Percentiles rank a stretch among this genome's conserved stretches.
Evolutionary conservation across 2,888 invertebrate genomes (phyloP).

Genomic region (Ecliptopera silaceata): DNA sequence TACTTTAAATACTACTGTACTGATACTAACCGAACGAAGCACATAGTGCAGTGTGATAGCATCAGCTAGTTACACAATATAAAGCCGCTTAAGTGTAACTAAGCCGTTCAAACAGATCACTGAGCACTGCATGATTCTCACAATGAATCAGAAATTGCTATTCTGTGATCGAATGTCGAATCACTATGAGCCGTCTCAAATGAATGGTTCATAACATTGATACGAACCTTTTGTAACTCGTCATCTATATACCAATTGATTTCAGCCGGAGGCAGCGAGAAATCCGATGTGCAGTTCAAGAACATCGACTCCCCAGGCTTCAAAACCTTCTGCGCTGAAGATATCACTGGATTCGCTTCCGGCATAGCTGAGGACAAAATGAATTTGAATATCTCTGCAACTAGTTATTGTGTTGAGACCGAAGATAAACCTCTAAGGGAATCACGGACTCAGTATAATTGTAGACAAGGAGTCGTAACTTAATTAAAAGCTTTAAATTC

Average conservation of each 20-base stretch:
- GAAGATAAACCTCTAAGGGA: slow-evolving; percentile 44
- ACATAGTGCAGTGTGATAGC: background rate
- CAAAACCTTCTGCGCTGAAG: slow-evolving; percentile 70
- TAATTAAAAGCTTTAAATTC: slow-evolving; percentile 55
- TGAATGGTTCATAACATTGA: slow-evolving; percentile 14
- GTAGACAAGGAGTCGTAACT: slow-evolving; percentile 42
- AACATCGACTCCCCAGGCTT: slow-evolving; percentile 75
- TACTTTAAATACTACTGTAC: no score
- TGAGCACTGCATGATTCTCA: slow-evolving; percentile 26
- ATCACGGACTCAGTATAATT: slow-evolving; percentile 43
- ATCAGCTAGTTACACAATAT: background rate
- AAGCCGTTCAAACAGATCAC: slow-evolving; percentile 22
- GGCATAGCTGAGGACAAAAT: slow-evolving; percentile 71
- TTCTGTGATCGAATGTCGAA: slow-evolving; percentile 30
- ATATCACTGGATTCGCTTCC: slow-evolving; percentile 69
- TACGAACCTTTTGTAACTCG: slow-evolving; percentile 72
- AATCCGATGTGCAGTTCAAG: slow-evolving; percentile 75
- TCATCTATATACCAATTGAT: slow-evolving; percentile 79
- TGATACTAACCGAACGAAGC: no score
- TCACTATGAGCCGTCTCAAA: slow-evolving; percentile 32
- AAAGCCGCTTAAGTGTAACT: slow-evolving; percentile 19
- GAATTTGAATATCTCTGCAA: slow-evolving; percentile 53
- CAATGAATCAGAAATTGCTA: slow-evolving; percentile 40
- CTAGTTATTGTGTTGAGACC: slow-evolving; percentile 40
- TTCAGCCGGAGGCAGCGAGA: slow-evolving; percentile 73